Evolutionary conservation across 2,888 invertebrate species (phyloP), one percentile per base, ranked within the genome.

Genomic region (Piscicola geometra): DNA sequence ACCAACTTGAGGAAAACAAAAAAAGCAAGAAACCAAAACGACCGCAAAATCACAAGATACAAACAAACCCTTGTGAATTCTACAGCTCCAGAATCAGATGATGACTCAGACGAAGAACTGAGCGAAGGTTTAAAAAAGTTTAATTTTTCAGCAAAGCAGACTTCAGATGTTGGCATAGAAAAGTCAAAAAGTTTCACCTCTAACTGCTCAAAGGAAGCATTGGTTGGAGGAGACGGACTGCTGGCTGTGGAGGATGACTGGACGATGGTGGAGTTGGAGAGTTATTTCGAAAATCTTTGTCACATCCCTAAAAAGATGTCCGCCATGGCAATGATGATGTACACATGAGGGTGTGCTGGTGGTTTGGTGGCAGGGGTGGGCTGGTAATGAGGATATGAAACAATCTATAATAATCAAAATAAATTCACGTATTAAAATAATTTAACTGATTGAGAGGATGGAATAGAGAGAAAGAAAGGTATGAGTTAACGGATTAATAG

Each of bases 301-400:
- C 76, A 76, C 72, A 72, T 73, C 25, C 76, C 76, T 9, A 76
- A 76, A 66, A 76, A 76, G 25, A 76, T 76, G 76, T 76, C 76
- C 0, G 73, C 64, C 25, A 76, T 76, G 76, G 76, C 76, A n/a
- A 68, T 73, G 56, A 72, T 76, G 73, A 76, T 76, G 76, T 76
- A 76, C 47, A 47, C 76, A n/a, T 76, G 25, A 73, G 35, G 9
- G 1, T n/a, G 25, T 28, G 1, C 9, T 3, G n/a, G 41, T n/a
- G 30, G 18, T 12, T 33, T 52, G 50, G 25, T 60, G 67, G n/a
- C n/a, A n/a, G n/a, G n/a, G n/a, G n/a, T n/a, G n/a, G n/a, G n/a
- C n/a, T n/a, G n/a, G n/a, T n/a, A n/a, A n/a, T n/a, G n/a, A n/a
- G n/a, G n/a, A n/a, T n/a, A n/a, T n/a, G n/a, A n/a, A n/a, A n/a